Conservation (phyloP, 2,113 vertebrate genomes). For the Pandion haliaetus region DNA sequence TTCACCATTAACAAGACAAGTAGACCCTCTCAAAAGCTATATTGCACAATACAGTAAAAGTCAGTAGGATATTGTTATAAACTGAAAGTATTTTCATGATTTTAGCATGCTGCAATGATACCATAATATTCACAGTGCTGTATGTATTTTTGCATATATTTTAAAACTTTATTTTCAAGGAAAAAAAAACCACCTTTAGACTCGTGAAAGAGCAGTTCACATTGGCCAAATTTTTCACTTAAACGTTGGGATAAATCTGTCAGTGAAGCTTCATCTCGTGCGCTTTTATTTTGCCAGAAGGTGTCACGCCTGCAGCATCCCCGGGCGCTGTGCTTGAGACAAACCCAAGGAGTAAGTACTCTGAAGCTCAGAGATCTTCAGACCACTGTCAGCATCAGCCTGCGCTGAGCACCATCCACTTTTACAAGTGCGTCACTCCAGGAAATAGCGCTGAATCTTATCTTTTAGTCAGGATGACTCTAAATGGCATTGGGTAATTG, state of each 20-base stretch:
- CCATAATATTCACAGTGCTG: background rate
- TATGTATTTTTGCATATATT: background rate
- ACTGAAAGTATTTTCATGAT: background rate
- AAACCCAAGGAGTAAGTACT: background rate
- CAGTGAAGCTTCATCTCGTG: background rate
- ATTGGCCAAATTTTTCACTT: background rate
- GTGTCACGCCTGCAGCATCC: background rate
- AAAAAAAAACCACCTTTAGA: background rate
- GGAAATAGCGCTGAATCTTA: background rate
- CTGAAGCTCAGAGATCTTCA: background rate
- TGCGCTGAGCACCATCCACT: background rate
- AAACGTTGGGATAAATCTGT: background rate
- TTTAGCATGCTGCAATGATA: background rate
- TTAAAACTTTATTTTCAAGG: background rate
- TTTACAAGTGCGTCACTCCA: background rate
- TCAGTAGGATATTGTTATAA: background rate
- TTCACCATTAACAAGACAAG: fast-evolving
- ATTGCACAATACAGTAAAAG: fast-evolving
- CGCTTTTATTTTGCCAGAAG: background rate
- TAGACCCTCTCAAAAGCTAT: background rate
- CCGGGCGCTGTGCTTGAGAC: background rate
- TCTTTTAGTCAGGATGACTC: background rate
- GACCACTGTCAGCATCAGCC: background rate
- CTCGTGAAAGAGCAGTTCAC: background rate
- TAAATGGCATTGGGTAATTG: background rate